phyloP scores from a whole-genome alignment of 2,888 invertebrate species.

The Drosophila fulvimacula region DNA sequence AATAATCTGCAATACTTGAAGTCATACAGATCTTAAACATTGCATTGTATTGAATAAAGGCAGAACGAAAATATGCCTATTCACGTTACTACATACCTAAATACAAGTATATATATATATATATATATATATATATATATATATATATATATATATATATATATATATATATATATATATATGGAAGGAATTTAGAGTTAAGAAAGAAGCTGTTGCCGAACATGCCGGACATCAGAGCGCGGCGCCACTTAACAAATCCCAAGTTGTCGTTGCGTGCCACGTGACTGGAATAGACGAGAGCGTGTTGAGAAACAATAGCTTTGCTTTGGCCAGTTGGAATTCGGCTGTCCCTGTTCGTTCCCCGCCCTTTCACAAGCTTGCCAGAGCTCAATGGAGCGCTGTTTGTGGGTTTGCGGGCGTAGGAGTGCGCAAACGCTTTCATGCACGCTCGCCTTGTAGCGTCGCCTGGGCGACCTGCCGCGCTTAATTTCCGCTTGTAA shows the following conservation, averaged over 20 bases:
- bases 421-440: conserved; percentile 63
- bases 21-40: too few species aligned
- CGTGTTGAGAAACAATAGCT: conserved; percentile 66
- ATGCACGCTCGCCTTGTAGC: conserved; percentile 69
- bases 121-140: neutral
- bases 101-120: neutral
- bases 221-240: conserved; percentile 70
- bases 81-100: neutral
- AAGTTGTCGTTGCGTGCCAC: conserved; percentile 80
- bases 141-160: neutral
- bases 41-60: conserved; percentile 4
- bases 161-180: neutral
- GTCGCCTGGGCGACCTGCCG: conserved; percentile 68
- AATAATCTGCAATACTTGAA: too few species aligned
- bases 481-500: conserved; percentile 82
- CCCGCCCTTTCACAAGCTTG: neutral
- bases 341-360: conserved; percentile 6
- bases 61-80: conserved; percentile 13
- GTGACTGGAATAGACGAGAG: conserved; percentile 67
- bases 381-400: neutral
- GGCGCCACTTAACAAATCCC: conserved; percentile 80
- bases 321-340: conserved; percentile 61
- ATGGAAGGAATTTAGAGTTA: neutral
- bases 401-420: neutral
- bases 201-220: conserved; percentile 40